Conservation (phyloP, 1,140 invertebrate genomes). For the Solenopsis fugax region DNA sequence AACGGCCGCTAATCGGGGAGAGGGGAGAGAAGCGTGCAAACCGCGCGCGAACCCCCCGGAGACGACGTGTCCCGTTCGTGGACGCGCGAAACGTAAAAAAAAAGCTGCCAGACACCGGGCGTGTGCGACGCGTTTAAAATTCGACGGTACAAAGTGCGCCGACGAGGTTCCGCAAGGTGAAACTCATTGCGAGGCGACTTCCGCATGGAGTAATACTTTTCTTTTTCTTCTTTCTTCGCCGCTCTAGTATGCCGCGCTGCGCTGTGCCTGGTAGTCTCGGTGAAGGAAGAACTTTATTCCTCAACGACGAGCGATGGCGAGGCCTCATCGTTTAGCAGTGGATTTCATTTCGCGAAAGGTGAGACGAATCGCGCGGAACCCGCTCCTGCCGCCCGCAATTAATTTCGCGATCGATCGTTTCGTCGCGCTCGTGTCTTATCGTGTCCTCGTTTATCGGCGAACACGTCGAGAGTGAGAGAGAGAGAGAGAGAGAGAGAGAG, state of each 20-base stretch:
- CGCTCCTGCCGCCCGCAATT: constrained; percentile 28
- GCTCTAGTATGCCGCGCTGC: neutral
- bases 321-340: constrained; percentile 8
- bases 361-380: constrained; percentile 41
- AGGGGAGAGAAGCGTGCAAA: neutral
- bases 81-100: neutral
- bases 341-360: constrained; percentile 42
- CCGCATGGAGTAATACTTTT: neutral
- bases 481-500: neutral
- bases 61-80: no score
- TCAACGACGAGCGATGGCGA: neutral
- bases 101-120: neutral
- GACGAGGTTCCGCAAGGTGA: neutral
- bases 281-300: no score
- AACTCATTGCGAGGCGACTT: neutral
- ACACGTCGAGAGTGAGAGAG: neutral
- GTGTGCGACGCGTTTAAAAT: neutral
- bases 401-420: constrained; percentile 54
- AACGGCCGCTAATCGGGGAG: neutral
- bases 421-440: constrained; percentile 51
- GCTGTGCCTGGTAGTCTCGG: no score
- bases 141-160: neutral
- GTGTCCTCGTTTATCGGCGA: constrained; percentile 14
- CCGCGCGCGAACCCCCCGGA: no score
- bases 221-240: neutral